These are phyloP conservation scores for Hexactinellida sp. DNA, from an alignment of 37 sponge, comb jelly and placozoan species.

Conservation along the genomic window DNA sequence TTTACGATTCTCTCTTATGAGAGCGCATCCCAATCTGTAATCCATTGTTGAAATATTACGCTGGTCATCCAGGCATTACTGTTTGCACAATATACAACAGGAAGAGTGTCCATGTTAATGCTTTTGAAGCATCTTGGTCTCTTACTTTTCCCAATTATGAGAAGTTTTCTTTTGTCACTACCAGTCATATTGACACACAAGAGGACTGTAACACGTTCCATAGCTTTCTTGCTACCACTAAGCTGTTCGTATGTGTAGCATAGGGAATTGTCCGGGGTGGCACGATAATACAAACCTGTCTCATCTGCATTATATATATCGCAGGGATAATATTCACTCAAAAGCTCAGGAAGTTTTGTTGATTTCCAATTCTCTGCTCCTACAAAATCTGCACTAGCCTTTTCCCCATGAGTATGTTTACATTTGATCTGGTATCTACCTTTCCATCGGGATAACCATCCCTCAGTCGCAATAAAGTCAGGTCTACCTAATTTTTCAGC, in stretches of 20 bases:
- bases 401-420: neutral
- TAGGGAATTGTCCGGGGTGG: neutral
- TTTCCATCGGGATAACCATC: constrained; percentile 14
- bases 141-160: constrained; percentile 19
- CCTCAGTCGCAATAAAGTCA: neutral
- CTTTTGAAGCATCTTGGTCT: constrained; percentile 6
- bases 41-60: neutral
- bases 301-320: constrained; percentile 14
- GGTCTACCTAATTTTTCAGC: neutral
- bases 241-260: neutral
- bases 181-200: neutral
- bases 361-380: constrained; percentile 10
- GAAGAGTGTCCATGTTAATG: neutral
- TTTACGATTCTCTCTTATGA: constrained; percentile 18
- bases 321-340: constrained; percentile 6
- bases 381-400: neutral
- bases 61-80: constrained; percentile 17
- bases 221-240: neutral
- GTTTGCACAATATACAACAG: neutral
- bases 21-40: neutral
- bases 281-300: neutral
- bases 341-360: constrained; percentile 14
- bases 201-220: constrained; percentile 13
- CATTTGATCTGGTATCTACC: constrained; percentile 1
- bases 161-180: neutral